Base-by-base conservation (phyloP, 2,888 invertebrate genomes). In the Drosophila recens region DNA sequence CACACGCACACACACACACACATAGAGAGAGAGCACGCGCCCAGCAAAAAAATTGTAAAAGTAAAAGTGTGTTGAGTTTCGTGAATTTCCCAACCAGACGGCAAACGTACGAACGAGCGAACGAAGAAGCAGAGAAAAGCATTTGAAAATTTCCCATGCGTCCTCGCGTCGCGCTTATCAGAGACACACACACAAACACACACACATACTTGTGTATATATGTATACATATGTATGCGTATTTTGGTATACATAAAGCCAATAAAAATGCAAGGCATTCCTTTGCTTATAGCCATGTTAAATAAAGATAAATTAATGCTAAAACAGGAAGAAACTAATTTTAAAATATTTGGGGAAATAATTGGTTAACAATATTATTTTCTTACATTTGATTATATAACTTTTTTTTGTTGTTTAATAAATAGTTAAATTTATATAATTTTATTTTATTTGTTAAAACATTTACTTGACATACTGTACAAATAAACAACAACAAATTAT, bases 51-150 rank as follows among this genome's bases (percentile, higher is more conserved):
- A 80, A 70, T 67, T 61, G 66, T 64, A 78, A 84, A 87, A 84
- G 90, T 78, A 82, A 90, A 89, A 87, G 86, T 89, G 76, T 87
- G 86, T 89, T 87, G 86, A 87, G 77, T 89, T 87, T 80, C 63
- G 66, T 74, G 46, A 86, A 77, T 80, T 86, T 79, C 86, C 78
- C 82, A 54, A 64, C 78, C 53, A 75, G 51, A 57, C 57, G 36
- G 46, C 13, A 5, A 36, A 36, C 36, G 30, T 11, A 33, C 11
- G n/a, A 27, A 23, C 11, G 13, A 36, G 13, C 36, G 30, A n/a
- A 33, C 11, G 23, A 27, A 23, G 27, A 81, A 64, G 73, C 46
- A 57, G 30, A 30, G 6, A 82, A 87, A 63, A 67, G 52, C 66
- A 71, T 79, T 83, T 66, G 46, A 75, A 82, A 86, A 89, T 87